These are phyloP conservation scores for Penaeus monodon DNA, from an alignment of 2,888 invertebrate species.

Conservation along the genomic window DNA sequence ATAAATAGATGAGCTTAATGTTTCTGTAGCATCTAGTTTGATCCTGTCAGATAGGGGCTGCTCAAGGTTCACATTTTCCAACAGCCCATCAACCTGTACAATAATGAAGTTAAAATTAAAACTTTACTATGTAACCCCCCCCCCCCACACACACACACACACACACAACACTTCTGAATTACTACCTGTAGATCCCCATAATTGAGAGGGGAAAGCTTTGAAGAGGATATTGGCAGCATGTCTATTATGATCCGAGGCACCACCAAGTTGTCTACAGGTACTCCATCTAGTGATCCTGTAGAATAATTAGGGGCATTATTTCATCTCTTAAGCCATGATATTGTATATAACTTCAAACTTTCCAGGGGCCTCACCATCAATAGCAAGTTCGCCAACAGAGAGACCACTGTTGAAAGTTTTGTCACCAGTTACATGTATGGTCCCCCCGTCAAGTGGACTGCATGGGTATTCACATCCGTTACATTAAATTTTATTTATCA, in stretches of 20 bases:
- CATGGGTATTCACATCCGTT: neutral
- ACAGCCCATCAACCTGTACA: conserved; percentile 17
- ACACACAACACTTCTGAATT: too few species aligned
- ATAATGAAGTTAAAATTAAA: neutral
- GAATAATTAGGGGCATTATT: too few species aligned
- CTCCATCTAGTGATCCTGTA: conserved; percentile 22
- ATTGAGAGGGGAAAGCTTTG: neutral
- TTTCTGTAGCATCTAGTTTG: conserved; percentile 2
- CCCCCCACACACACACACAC: too few species aligned
- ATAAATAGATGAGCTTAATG: conserved; percentile 7
- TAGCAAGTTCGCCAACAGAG: neutral
- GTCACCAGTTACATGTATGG: conserved; percentile 4
- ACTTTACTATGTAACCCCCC: too few species aligned
- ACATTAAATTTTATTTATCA: conserved; percentile 19
- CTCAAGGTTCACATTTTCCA: conserved; percentile 29
- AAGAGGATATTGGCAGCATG: neutral
- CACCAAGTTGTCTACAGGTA: conserved; percentile 16
- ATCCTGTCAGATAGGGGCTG: conserved; percentile 11
- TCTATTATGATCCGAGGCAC: neutral
- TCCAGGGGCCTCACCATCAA: neutral
- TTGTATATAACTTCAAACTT: too few species aligned
- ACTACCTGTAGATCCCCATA: conserved; percentile 13
- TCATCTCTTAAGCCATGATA: too few species aligned
- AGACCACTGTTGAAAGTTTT: conserved; percentile 31
- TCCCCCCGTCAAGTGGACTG: conserved; percentile 1